Conservation (phyloP, 2,113 vertebrate species). For the Megalops atlanticus region DNA sequence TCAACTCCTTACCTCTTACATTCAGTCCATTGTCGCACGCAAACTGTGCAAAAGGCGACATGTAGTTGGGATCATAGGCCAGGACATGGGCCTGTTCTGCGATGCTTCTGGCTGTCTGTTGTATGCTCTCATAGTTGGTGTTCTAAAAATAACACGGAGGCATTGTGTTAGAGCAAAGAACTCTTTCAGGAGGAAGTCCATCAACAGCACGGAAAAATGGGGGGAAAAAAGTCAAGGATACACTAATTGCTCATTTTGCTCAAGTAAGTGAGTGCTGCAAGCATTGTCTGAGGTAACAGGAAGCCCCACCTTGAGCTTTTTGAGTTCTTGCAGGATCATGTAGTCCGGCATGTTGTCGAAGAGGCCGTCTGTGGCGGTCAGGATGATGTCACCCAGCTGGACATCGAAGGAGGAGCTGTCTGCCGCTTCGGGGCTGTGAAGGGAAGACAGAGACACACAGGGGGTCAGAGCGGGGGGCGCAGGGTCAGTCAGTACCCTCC, state of each 20-base stretch:
- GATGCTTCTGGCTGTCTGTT: conserved; percentile 94
- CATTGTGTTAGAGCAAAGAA: neutral
- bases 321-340: conserved; percentile 97
- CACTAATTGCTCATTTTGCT: neutral
- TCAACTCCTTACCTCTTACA: conserved; percentile 87
- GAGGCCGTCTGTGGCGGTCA: conserved; percentile 93
- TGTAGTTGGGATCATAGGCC: conserved; percentile 97
- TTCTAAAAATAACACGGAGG: conserved; percentile 67
- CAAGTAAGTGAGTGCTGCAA: no score
- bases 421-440: conserved; percentile 87
- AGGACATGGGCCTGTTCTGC: conserved; percentile 97
- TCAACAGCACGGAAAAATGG: no score
- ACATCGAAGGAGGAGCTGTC: conserved; percentile 96
- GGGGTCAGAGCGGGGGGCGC: neutral
- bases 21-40: conserved; percentile 98
- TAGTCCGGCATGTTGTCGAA: conserved; percentile 99
- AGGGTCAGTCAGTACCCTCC: neutral
- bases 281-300: neutral
- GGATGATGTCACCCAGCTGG: conserved; percentile 95
- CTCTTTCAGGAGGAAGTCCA: neutral
- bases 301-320: conserved; percentile 87
- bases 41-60: conserved; percentile 98
- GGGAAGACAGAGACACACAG: conserved; percentile 20
- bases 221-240: neutral
- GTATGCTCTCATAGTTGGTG: conserved; percentile 94